Percentiles rank a stretch among this genome's conserved stretches.
Conservation (phyloP, 2,113 vertebrate species). For the Bolborhynchus lineola region DNA sequence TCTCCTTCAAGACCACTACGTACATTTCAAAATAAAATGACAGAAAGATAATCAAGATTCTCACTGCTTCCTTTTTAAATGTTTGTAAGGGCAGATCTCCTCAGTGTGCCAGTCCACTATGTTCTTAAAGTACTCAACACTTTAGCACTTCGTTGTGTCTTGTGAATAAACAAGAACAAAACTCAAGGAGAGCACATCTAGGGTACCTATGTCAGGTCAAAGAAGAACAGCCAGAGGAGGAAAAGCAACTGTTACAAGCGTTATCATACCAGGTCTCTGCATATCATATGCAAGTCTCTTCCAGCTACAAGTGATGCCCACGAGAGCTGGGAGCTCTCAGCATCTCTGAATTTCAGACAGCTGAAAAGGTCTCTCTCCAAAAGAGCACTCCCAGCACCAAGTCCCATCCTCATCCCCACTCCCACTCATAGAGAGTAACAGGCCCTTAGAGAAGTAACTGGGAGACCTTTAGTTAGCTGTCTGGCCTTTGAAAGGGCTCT, state of each 20-base stretch:
- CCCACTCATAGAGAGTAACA: background rate
- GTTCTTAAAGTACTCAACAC: background rate
- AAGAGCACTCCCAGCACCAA: background rate
- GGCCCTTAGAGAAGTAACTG: rapidly evolving
- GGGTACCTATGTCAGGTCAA: background rate
- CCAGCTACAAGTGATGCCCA: background rate
- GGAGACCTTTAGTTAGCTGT: background rate
- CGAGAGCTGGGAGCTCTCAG: background rate
- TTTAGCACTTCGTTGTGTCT: background rate
- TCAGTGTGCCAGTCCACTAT: background rate
- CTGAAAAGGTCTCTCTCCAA: background rate
- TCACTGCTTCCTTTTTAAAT: background rate
- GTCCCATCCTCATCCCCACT: background rate
- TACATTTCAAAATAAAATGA: background rate
- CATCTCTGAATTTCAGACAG: background rate
- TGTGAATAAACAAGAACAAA: too few relatives aligned
- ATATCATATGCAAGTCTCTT: background rate
- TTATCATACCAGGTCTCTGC: background rate
- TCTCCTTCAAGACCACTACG: background rate
- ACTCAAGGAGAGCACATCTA: background rate
- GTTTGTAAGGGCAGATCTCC: background rate
- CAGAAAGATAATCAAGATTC: background rate
- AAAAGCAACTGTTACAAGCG: background rate
- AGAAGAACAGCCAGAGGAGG: background rate
- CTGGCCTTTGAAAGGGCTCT: background rate